Evolutionary conservation across 1,140 invertebrate genomes (phyloP).

Genomic region (Babylonia areolata): DNA sequence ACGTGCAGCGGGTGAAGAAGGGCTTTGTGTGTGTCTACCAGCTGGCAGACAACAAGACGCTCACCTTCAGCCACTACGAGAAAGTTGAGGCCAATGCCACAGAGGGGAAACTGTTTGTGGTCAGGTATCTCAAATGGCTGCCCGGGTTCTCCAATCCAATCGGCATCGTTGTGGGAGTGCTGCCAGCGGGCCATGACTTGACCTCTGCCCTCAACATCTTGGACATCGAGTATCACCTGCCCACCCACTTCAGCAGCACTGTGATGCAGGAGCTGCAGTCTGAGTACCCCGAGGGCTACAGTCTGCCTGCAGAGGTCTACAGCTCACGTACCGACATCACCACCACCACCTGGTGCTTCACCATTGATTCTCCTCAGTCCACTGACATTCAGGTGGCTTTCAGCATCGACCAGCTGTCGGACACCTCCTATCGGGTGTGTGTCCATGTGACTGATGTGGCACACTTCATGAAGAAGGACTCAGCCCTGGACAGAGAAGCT

Average conservation of each 20-base stretch:
- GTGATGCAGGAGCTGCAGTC: conserved; percentile 43
- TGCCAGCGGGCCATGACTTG: conserved; percentile 54
- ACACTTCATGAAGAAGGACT: conserved; percentile 65
- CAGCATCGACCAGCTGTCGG: conserved; percentile 79
- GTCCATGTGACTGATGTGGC: conserved; percentile 74
- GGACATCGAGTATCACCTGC: conserved; percentile 62
- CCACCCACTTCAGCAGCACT: conserved; percentile 45
- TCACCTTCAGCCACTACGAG: conserved; percentile 61
- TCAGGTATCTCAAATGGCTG: conserved; percentile 69
- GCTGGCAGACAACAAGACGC: conserved; percentile 51
- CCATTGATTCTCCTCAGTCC: conserved; percentile 96
- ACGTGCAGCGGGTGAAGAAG: conserved; percentile 50
- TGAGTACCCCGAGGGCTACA: conserved; percentile 42
- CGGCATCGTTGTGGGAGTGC: conserved; percentile 66
- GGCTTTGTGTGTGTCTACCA: conserved; percentile 65
- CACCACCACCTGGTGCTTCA: conserved; percentile 84
- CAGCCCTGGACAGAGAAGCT: conserved; percentile 68
- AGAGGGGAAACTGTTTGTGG: conserved; percentile 65
- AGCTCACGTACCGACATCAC: conserved; percentile 81
- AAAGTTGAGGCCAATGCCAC: conserved; percentile 52
- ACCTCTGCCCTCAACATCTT: conserved; percentile 57
- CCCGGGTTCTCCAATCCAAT: conserved; percentile 58
- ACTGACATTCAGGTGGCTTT: conserved; percentile 98
- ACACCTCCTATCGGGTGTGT: conserved; percentile 64
- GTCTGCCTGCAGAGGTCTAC: conserved; percentile 51